Evolutionary conservation across 2,113 vertebrate genomes (phyloP), one percentile per base, ranked within the genome.

Genomic region (Dipodomys merriami): DNA sequence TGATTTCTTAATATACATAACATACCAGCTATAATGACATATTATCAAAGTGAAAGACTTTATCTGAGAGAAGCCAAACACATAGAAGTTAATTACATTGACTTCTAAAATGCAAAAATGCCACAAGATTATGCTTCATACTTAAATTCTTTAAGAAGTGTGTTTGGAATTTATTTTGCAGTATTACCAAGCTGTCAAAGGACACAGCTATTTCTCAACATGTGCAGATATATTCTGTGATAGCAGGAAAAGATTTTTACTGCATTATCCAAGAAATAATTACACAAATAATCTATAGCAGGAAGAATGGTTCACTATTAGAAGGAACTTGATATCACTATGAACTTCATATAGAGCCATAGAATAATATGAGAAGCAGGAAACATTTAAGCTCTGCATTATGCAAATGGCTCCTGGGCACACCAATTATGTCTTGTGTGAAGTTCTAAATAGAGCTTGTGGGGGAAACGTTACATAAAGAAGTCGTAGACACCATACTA

Each of bases 1-100:
- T 94, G 82, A 86, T 93, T 94, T 85, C 89, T 94, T 81, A 95
- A 82, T 84, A 97, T 96, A 78, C 81, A 97, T 96, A 96, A 96
- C 94, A 96, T 95, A 96, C 90, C 25, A 93, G 72, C 62, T 80
- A 53, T 16, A 88, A 76, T 93, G 35, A 30, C 96, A 96, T 96
- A 44, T 94, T 91, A 97, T 96, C 53, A 90, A 96, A 83, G 64
- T 83, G 97, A 97, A 97, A 95, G 93, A 86, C 73, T 96, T 96
- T 89, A 91, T 94, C 67, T 69, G 86, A 91, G 84, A 96, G 74
- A 93, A 97, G 46, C 94, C 83, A 92, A 65, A 96, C 76, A 93
- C 22, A 88, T 91, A 92, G 33, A 73, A 83, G 39, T 35, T 92
- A 97, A 94, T 73, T 90, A 95, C 16, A 57, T 11, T 91, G 83